phyloP scores from a whole-genome alignment of 2,888 invertebrate species.

The Drosophila stalkeri region DNA sequence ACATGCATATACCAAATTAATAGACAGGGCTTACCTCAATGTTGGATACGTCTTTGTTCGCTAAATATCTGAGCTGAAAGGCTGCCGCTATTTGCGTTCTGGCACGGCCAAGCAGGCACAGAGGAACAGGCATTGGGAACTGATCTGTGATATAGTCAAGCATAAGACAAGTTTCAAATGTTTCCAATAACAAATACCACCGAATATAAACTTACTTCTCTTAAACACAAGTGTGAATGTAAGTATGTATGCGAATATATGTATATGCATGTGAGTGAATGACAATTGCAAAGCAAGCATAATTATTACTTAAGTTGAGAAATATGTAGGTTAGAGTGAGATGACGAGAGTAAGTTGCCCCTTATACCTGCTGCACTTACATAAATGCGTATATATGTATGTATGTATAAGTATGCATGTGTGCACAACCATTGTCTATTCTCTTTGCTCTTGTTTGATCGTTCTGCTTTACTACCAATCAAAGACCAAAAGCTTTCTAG shows the following conservation, averaged over 20 bases:
- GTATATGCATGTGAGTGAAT: background rate
- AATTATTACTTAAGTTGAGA: too few species aligned
- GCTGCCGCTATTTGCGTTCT: slow-evolving; percentile 36
- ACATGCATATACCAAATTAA: background rate
- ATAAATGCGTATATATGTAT: background rate
- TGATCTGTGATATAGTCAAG: slow-evolving; percentile 53
- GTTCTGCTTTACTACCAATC: background rate
- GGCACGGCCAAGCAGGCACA: slow-evolving; percentile 50
- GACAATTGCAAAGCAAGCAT: background rate
- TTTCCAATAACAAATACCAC: background rate
- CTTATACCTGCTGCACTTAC: too few species aligned
- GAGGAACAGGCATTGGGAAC: slow-evolving; percentile 68
- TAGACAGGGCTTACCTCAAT: slow-evolving; percentile 63
- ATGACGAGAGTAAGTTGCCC: background rate
- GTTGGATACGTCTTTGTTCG: slow-evolving; percentile 43
- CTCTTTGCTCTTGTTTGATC: background rate
- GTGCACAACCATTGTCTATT: background rate
- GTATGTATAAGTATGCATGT: too few species aligned
- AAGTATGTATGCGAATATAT: background rate
- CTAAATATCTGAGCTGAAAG: slow-evolving; percentile 48
- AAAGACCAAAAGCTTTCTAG: slow-evolving; percentile 24
- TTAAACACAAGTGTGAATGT: background rate
- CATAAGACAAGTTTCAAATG: background rate
- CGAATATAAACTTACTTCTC: background rate
- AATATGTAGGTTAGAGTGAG: slow-evolving; percentile 14